Evolutionary conservation across 2,113 vertebrate genomes (phyloP), one percentile per base, ranked within the genome.

Genomic region (Genyomyrus donnyi): DNA sequence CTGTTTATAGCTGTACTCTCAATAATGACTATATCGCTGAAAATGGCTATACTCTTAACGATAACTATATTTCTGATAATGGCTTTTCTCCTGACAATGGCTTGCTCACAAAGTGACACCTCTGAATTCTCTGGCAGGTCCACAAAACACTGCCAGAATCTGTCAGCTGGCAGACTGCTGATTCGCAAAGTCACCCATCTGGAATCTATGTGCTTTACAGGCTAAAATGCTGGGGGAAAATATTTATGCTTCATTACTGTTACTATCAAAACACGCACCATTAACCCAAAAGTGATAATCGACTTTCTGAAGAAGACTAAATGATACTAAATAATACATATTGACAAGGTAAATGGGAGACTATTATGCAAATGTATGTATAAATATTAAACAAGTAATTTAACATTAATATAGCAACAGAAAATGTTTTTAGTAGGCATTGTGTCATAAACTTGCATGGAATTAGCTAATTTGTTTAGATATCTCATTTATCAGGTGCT

Each of bases 361-460:
- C 83, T 85, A 46, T 85, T 85, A 85, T 85, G 83, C 83, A 85
- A 85, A 85, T 85, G 21, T 85, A 48, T 48, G 45, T 21, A 85
- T 85, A 46, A 85, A 48, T 85, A 85, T 85, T 85, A 48, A 85
- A 85, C 45, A 85, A 85, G 83, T 85, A 21, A 85, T 85, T 56
- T 85, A 85, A 85, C 42, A 85, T 39, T 39, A 48, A 85, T 48
- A 85, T 24, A 85, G 83, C 42, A 85, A 85, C 19, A 85, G 24
- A 85, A 85, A 48, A 21, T 45, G 9, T 24, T 48, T 48, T 85
- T 85, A n/a, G 17, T 48, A 85, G 83, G 42, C 42, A 46, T 21
- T 85, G 42, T 46, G 19, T 85, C 83, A 85, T 48, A 45, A 85
- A 85, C 45, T 45, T 84, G 17, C 45, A 39, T 13, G 45, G 83